phyloP scores from a whole-genome alignment of 1,140 invertebrate genomes.

The Pogonomyrmex californicus region DNA sequence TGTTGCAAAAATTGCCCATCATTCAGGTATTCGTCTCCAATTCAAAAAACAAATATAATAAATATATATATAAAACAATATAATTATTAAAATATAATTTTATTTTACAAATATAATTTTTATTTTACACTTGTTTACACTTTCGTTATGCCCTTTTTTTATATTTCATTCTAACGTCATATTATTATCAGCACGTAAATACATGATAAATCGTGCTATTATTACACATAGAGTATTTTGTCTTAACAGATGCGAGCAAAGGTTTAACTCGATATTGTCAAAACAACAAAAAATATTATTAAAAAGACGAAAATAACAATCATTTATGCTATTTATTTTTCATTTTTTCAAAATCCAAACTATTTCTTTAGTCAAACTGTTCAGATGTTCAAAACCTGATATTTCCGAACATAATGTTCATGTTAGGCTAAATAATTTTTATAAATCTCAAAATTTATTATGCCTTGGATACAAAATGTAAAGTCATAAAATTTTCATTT shows the following conservation, averaged over 20 bases:
- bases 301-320: not conserved
- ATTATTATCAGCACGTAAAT: not conserved
- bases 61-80: too few relatives aligned
- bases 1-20: not conserved
- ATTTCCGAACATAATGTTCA: not conserved
- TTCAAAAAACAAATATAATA: too few relatives aligned
- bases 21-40: not conserved
- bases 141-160: not conserved
- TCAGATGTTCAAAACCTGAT: too few relatives aligned
- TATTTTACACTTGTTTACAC: not conserved
- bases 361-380: too few relatives aligned
- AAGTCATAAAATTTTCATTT: not conserved
- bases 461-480: not conserved
- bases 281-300: not conserved
- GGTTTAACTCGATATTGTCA: constrained; percentile 1
- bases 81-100: too few relatives aligned
- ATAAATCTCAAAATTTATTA: not conserved
- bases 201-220: not conserved
- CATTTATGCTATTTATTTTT: not conserved
- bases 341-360: too few relatives aligned
- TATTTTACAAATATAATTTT: not conserved
- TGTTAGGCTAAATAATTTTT: not conserved
- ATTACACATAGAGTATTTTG: not conserved
- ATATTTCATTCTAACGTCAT: not conserved
- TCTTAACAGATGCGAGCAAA: not conserved